These are phyloP conservation scores for Lagria hirta DNA, from an alignment of 2,888 invertebrate genomes.

Conservation along the genomic window DNA sequence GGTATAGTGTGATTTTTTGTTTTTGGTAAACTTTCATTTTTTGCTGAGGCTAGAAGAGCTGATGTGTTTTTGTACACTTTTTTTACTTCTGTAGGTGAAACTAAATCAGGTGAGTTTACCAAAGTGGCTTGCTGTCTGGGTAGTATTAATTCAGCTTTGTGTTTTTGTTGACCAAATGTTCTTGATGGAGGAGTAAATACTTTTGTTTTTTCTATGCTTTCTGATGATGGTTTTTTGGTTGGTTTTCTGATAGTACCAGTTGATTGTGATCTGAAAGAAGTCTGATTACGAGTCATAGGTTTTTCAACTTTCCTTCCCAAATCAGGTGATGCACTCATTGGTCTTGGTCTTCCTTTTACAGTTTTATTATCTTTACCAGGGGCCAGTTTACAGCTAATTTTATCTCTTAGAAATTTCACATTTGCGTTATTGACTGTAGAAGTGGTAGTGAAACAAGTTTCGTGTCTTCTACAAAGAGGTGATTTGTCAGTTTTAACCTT, in stretches of 20 bases:
- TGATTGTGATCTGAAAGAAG: conserved; percentile 1
- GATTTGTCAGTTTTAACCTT: conserved; percentile 49
- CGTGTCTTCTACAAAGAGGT: conserved; percentile 52
- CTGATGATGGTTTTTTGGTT: conserved; percentile 26
- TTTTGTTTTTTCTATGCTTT: conserved; percentile 30
- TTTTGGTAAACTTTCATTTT: conserved; percentile 33
- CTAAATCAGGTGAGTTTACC: conserved; percentile 58
- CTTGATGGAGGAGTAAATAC: conserved; percentile 57
- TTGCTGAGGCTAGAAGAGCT: conserved; percentile 48
- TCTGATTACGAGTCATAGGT: too few relatives aligned
- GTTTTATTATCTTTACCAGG: conserved; percentile 47
- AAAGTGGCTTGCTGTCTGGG: conserved; percentile 34
- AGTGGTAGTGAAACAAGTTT: conserved; percentile 55
- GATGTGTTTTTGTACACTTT: conserved; percentile 55
- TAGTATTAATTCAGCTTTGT: conserved; percentile 53
- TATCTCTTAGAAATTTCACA: conserved; percentile 64
- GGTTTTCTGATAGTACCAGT: conserved; percentile 3
- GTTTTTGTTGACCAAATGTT: conserved; percentile 60
- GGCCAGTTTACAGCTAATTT: conserved; percentile 62
- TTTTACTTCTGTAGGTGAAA: conserved; percentile 62
- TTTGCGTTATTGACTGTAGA: conserved; percentile 55
- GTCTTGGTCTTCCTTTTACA: conserved; percentile 40
- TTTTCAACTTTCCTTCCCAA: conserved; percentile 20
- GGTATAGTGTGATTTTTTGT: conserved; percentile 35
- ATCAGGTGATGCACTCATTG: conserved; percentile 45